Evolutionary conservation across 2,797 vertebrate genomes (phyloP), one percentile per base, ranked within the genome.

Genomic region (Rhinogobio ventralis): DNA sequence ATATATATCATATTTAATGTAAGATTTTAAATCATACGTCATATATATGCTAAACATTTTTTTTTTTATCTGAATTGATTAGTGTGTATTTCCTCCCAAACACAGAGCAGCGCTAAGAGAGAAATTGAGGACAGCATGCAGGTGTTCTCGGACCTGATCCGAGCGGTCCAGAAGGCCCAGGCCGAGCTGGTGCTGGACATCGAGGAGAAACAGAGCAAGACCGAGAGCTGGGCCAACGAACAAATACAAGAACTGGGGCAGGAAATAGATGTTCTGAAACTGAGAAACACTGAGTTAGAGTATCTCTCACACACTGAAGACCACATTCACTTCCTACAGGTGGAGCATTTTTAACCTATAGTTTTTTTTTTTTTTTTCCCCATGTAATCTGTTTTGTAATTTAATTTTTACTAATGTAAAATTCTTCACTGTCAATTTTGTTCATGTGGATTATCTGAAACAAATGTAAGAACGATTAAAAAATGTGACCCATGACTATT

Each of bases 251-350:
- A 93, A 74, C 91, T 96, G 53, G 90, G 91, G 83, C 75, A 74
- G 15, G 91, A 92, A 84, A 91, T 92, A 39, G 19, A 77, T 13
- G 62, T 86, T 57, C 76, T 92, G 20, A 74, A 89, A 88, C 89
- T 66, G 46, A 93, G 94, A 73, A 93, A 93, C 13, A n/a, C 86
- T 0, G 93, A 95, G 39, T 73, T 96, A 84, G 93, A 94, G 46
- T 91, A 92, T 11, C 90, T 95, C 33, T 91, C 92, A 33, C 92
- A 90, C 30, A 92, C 93, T 0, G 95, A 91, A 64, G 91, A 96
- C 89, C 95, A 96, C 89, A 95, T 96, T 68, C 90, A 95, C 88
- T 95, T 96, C 87, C 86, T 96, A 39, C 94, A 95, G 93, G 95
- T 94, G 17, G 14, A 71, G 10, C 2, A 20, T 6, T 55, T 36